Evolutionary conservation across 2,113 vertebrate genomes (phyloP).

Genomic region (Montifringilla adamsi): DNA sequence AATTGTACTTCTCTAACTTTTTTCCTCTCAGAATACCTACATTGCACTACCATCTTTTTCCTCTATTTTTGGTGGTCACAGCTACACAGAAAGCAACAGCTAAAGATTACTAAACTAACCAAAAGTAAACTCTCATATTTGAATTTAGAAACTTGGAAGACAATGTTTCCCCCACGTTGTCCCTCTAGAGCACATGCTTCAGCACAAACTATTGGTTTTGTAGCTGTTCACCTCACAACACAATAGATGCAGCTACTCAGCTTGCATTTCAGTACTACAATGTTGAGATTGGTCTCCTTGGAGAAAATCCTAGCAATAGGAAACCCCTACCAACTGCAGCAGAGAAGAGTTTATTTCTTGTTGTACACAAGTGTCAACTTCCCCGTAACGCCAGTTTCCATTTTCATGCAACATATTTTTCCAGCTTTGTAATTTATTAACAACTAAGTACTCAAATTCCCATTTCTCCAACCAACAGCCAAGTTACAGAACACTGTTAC

Average conservation of each 20-base stretch:
- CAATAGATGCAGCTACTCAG: not conserved
- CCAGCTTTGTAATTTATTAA: not conserved
- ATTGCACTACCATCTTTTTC: not conserved
- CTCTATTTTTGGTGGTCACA: not conserved
- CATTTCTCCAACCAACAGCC: not conserved
- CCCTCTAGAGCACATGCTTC: not conserved
- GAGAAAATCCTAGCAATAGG: not conserved
- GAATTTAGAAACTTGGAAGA: not conserved
- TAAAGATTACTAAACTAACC: not conserved
- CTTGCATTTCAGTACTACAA: not conserved
- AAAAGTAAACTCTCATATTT: not conserved
- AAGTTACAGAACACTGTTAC: not conserved
- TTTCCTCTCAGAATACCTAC: not conserved
- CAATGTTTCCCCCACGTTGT: rapidly evolving
- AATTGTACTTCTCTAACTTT: not conserved
- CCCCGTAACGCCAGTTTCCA: not conserved
- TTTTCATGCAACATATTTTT: not conserved
- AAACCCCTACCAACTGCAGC: not conserved
- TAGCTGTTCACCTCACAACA: not conserved
- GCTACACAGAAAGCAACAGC: not conserved
- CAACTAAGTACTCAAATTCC: not conserved
- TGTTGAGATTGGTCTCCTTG: not conserved
- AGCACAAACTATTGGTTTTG: not conserved
- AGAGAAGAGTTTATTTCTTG: not conserved
- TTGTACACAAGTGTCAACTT: not conserved